phyloP scores from a whole-genome alignment of 2,888 invertebrate species.

The Mycalesis mineus region DNA sequence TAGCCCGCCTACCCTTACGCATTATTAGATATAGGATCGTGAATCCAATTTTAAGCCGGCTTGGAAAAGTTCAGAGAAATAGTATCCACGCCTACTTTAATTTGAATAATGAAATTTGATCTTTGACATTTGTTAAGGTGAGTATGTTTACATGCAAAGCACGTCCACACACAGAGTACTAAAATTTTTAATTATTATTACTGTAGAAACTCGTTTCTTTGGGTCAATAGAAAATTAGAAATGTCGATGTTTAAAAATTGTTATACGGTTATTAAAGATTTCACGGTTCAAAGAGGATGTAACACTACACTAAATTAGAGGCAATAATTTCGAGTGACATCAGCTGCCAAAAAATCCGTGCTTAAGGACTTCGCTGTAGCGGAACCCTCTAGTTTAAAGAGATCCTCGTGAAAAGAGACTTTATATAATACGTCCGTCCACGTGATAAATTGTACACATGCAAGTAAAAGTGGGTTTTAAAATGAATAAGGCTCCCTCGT shows the following conservation, averaged over 20 bases:
- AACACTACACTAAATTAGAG: conserved; percentile 22
- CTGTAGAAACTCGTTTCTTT: conserved; percentile 20
- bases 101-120: too few species aligned
- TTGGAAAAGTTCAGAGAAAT: too few species aligned
- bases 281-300: conserved; percentile 30
- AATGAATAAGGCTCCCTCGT: background rate
- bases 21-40: too few species aligned
- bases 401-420: conserved; percentile 36
- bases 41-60: too few species aligned
- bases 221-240: conserved; percentile 25
- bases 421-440: conserved; percentile 20
- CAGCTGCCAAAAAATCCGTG: conserved; percentile 46
- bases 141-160: too few species aligned
- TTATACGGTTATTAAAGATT: conserved; percentile 28
- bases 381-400: conserved; percentile 35
- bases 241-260: conserved; percentile 19
- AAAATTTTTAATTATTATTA: conserved; percentile 8
- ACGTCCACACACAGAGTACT: conserved; percentile 5
- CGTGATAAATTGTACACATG: conserved; percentile 1
- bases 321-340: conserved; percentile 27
- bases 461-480: background rate
- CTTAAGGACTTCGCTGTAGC: conserved; percentile 43
- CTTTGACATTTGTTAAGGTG: too few species aligned
- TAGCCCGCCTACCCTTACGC: too few species aligned
- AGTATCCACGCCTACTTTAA: too few species aligned